Base-by-base conservation (phyloP, 2,797 vertebrate species). In the Pangasius larnaudii region DNA sequence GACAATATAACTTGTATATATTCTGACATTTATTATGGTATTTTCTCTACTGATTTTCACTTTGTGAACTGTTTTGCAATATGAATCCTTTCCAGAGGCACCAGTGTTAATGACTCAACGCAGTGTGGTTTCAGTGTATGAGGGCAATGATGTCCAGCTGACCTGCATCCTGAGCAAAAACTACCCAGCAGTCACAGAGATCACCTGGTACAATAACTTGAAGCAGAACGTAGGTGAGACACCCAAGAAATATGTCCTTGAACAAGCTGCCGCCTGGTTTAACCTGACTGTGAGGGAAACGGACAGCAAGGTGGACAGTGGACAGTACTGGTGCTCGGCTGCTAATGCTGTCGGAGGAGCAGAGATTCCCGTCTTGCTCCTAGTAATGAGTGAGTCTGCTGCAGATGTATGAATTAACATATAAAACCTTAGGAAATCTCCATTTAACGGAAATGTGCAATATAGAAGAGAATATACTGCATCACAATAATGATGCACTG, bases 321-420 rank as follows among this genome's bases (percentile, higher is more conserved):
- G 97, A 33, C 91, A 92, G 84, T 98, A 98, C 94, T 97, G 94
- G 90, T 98, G 98, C 42, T 69, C 95, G 9, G 97, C 97, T 0
- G 92, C 86, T 87, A 99, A 98, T 0, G 96, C 97, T 0, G 94
- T 98, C 86, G 98, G 98, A 91, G 96, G 94, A 27, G 92, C 96
- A 59, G 96, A 97, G 88, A 93, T 93, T 88, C 94, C 95, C 0
- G 90, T 98, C 92, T 95, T 91, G 51, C 93, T 99, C 87, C 91
- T 94, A 58, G 96, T 98, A 80, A 97, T 97, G 69, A 96, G 98
- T 98, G 95, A 95, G 96, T 85, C 6, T 33, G 6, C 63, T 69
- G 63, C 51, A 59, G 8, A 30, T 71, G 22, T 61, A 27, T 42
- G 56, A 63, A 46, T 46, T 16, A n/a, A 63, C 79, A 61, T 36